Evolutionary conservation across 1,140 invertebrate genomes (phyloP).

Genomic region (Chrysopa pallens): DNA sequence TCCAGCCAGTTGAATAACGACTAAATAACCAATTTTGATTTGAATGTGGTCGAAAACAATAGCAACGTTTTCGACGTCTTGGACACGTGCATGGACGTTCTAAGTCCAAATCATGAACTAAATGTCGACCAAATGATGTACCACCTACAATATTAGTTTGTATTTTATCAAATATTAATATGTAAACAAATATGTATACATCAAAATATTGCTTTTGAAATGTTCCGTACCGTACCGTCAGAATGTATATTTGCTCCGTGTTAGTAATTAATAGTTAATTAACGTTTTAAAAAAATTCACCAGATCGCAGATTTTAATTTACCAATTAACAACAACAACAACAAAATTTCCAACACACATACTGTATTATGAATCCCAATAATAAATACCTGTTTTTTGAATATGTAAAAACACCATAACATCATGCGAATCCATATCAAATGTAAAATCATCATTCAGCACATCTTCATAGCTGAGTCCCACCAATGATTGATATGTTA

Average conservation of each 20-base stretch:
- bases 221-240: too few species aligned
- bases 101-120: conserved; percentile 83
- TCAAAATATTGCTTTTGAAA: too few species aligned
- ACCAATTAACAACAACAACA: background rate
- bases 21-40: conserved; percentile 95
- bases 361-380: too few species aligned
- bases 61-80: conserved; percentile 69
- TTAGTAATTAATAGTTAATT: too few species aligned
- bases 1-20: conserved; percentile 96
- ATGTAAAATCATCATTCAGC: conserved; percentile 67
- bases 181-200: too few species aligned
- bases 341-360: background rate
- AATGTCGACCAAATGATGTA: conserved; percentile 87
- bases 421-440: conserved; percentile 80
- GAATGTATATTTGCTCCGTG: too few species aligned
- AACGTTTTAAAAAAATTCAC: too few species aligned
- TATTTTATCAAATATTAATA: too few species aligned
- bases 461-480: conserved; percentile 65
- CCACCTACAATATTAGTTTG: too few species aligned
- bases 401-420: conserved; percentile 98
- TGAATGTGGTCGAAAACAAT: conserved; percentile 78
- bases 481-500: conserved; percentile 7
- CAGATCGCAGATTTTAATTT: too few species aligned
- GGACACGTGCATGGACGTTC: conserved; percentile 75
- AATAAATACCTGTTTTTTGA: conserved; percentile 69